phyloP scores from a whole-genome alignment of 2,797 vertebrate species.

The Tapera naevia region DNA sequence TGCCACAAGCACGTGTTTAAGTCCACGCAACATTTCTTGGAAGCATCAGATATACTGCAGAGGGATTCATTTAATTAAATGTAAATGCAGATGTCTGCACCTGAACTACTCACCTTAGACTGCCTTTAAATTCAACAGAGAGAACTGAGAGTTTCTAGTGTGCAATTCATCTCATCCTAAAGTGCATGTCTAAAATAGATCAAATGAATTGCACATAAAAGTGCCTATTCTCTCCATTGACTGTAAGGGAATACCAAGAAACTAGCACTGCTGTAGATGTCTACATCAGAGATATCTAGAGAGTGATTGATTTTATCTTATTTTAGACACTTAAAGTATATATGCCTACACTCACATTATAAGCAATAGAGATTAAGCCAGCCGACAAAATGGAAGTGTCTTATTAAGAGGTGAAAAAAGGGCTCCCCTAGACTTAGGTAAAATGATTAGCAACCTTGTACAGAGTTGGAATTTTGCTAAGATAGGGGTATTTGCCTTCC shows the following conservation, averaged over 20 bases:
- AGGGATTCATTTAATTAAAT: slow-evolving; percentile 46
- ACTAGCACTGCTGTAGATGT: slow-evolving; percentile 16
- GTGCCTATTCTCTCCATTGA: slow-evolving; percentile 37
- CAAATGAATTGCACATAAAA: slow-evolving; percentile 65
- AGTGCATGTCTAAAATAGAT: slow-evolving; percentile 64
- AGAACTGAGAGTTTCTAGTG: slow-evolving; percentile 44
- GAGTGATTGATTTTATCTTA: slow-evolving; percentile 41
- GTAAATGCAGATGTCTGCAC: slow-evolving; percentile 49
- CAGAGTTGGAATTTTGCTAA: background rate
- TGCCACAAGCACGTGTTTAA: background rate
- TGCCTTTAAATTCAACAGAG: slow-evolving; percentile 55
- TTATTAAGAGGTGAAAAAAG: background rate
- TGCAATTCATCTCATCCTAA: slow-evolving; percentile 61
- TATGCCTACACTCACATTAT: background rate
- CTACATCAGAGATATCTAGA: slow-evolving; percentile 28
- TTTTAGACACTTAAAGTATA: slow-evolving; percentile 6
- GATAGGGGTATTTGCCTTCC: background rate
- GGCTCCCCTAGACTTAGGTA: background rate
- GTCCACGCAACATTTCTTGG: slow-evolving; percentile 11
- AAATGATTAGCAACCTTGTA: background rate
- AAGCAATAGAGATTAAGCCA: background rate
- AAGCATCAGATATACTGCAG: background rate
- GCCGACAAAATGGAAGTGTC: background rate
- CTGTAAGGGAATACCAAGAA: slow-evolving; percentile 44
- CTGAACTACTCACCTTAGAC: slow-evolving; percentile 52